These are phyloP conservation scores for Siniperca scherzeri DNA, from an alignment of 2,797 vertebrate species.

Conservation along the genomic window DNA sequence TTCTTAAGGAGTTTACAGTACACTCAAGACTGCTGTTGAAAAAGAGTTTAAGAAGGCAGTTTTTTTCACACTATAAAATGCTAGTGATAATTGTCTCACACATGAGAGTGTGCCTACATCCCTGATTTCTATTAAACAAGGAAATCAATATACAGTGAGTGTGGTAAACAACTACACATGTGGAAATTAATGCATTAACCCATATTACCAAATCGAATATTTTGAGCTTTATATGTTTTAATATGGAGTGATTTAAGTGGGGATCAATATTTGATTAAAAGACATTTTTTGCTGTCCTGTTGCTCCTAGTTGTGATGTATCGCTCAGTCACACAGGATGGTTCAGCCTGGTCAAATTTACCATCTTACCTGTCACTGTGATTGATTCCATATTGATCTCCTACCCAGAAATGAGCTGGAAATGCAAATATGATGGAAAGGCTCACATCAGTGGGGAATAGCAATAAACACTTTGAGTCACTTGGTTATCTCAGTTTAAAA, in stretches of 20 bases:
- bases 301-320: conserved; percentile 78
- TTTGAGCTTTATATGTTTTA: conserved; percentile 60
- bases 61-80: conserved; percentile 11
- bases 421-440: conserved; percentile 84
- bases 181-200: conserved; percentile 45
- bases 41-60: background rate
- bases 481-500: conserved; percentile 52
- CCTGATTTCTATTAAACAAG: conserved; percentile 44
- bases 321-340: conserved; percentile 75
- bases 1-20: conserved; percentile 3
- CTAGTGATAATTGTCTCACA: conserved; percentile 22
- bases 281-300: conserved; percentile 76
- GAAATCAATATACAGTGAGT: background rate
- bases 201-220: conserved; percentile 38
- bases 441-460: conserved; percentile 67
- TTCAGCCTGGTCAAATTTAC: conserved; percentile 83
- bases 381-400: conserved; percentile 85
- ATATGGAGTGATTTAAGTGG: conserved; percentile 73
- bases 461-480: conserved; percentile 66
- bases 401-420: conserved; percentile 77
- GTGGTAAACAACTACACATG: conserved; percentile 6
- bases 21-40: background rate
- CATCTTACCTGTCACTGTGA: conserved; percentile 84
- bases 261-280: conserved; percentile 84
- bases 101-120: conserved; percentile 3